Evolutionary conservation across 2,113 vertebrate species (phyloP).

Genomic region (Lagopus leucura): DNA sequence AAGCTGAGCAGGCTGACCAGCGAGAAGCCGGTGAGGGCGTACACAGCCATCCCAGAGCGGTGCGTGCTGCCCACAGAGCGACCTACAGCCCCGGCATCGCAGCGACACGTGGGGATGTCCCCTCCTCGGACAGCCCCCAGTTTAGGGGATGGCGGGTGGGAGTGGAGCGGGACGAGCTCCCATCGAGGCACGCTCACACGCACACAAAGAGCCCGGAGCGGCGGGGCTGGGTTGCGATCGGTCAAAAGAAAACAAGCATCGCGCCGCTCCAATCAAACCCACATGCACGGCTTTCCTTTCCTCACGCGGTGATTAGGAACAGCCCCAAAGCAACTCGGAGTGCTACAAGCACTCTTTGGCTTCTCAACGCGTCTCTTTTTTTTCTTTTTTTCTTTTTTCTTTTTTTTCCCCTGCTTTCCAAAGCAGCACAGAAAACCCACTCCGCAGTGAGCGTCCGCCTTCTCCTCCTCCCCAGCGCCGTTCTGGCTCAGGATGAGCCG

Average conservation of each 20-base stretch:
- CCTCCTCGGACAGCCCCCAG: background rate
- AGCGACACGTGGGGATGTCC: background rate
- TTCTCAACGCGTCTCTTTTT: background rate
- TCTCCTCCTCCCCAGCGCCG: background rate
- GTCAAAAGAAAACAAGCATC: constrained; percentile 45
- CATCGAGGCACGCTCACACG: background rate
- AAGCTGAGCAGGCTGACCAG: constrained; percentile 93
- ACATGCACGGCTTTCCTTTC: constrained; percentile 15
- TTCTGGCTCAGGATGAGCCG: background rate
- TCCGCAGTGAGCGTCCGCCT: background rate
- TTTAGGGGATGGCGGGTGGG: background rate
- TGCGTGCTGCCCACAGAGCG: background rate
- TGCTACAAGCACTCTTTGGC: background rate
- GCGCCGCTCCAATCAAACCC: constrained; percentile 14
- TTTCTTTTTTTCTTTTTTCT: background rate
- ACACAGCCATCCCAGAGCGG: constrained; percentile 81
- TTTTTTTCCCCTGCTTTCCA: background rate
- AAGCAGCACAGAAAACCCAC: background rate
- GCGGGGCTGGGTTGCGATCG: constrained; percentile 34
- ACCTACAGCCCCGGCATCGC: constrained; percentile 26
- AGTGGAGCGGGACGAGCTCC: background rate
- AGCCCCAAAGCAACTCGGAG: background rate
- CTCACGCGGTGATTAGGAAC: background rate
- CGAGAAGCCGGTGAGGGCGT: constrained; percentile 90
- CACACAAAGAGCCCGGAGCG: constrained; percentile 40